Percentiles rank a stretch among this genome's conserved stretches.
These are phyloP conservation scores for Labeo rohita DNA, from an alignment of 2,113 vertebrate genomes.

Conservation along the genomic window DNA sequence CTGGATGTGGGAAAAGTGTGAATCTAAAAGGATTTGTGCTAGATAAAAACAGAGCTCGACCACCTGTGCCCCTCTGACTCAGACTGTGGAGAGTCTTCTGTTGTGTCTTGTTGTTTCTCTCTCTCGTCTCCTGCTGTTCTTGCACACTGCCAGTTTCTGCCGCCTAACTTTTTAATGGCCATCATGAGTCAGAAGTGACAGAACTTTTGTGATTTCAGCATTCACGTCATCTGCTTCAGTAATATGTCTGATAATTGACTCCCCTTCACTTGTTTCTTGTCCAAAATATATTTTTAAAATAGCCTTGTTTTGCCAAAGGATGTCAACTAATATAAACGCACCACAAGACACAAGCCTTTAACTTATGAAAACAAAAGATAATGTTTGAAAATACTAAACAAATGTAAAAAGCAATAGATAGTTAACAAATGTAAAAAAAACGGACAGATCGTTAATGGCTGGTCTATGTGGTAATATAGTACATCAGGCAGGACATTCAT, in stretches of 20 bases:
- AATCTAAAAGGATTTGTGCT: constrained; percentile 37
- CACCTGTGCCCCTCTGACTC: constrained; percentile 55
- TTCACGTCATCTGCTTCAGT: not conserved
- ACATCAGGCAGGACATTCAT: too few species aligned
- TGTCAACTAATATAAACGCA: not conserved
- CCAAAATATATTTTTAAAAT: not conserved
- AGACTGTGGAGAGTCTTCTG: constrained; percentile 21
- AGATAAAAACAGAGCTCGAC: constrained; percentile 40
- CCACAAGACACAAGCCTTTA: not conserved
- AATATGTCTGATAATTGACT: not conserved
- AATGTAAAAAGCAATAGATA: too few species aligned
- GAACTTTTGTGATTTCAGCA: constrained; percentile 10
- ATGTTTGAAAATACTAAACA: not conserved
- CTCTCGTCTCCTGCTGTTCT: constrained; percentile 24
- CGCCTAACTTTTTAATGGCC: not conserved
- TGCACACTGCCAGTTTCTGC: constrained; percentile 36
- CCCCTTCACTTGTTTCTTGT: not conserved
- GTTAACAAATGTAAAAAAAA: too few species aligned
- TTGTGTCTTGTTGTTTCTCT: constrained; percentile 12
- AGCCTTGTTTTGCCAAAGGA: not conserved
- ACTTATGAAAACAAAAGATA: not conserved
- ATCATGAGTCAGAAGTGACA: constrained; percentile 18
- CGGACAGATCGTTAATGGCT: too few species aligned
- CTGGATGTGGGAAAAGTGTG: constrained; percentile 37
- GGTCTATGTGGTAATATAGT: too few species aligned